Evolutionary conservation across 2,113 vertebrate genomes (phyloP), one percentile per base, ranked within the genome.

Genomic region (Forbesichthys agassizii): DNA sequence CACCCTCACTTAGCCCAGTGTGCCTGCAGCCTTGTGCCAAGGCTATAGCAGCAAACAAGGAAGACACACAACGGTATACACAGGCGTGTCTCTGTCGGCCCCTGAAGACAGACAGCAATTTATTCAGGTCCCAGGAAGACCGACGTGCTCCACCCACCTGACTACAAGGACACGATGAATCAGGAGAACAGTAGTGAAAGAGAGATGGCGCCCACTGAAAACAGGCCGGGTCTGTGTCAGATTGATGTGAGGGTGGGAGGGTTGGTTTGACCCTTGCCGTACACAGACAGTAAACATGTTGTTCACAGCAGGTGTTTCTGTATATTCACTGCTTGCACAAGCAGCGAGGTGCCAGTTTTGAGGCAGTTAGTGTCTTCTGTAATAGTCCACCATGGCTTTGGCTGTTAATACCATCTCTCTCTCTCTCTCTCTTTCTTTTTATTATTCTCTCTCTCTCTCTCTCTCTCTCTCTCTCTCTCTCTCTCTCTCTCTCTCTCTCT

Each of bases 61-160:
- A 69, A 76, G 75, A 74, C 48, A 56, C 64, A 74, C 68, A 73
- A 58, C 2, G 12, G 60, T 55, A 69, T 61, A 71, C 55, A 88
- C 82, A 86, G 84, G 79, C 61, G 61, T 72, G 68, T 84, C 75
- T 84, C 75, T 89, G 83, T 80, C 66, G 16, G 68, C 36, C 53
- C 3, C 5, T 53, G 57, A 13, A 52, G 69, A 76, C 65, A 76
- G 72, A 83, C 77, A 85, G 60, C 20, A 13, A 42, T 71, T 36
- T 36, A 71, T 71, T 63, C 53, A 48, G 59, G 27, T 70, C 55
- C 63, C 69, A 69, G 66, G 62, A 68, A 64, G 68, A 61, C 77
- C 69, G 36, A 52, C 52, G 42, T 9, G n/a, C 68, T 51, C 33
- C 0, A 27, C 33, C 67, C 59, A 69, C 46, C 49, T 75, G 49